These are phyloP conservation scores for Dromiciops gliroides DNA, from an alignment of 2,113 vertebrate genomes.

Conservation along the genomic window DNA sequence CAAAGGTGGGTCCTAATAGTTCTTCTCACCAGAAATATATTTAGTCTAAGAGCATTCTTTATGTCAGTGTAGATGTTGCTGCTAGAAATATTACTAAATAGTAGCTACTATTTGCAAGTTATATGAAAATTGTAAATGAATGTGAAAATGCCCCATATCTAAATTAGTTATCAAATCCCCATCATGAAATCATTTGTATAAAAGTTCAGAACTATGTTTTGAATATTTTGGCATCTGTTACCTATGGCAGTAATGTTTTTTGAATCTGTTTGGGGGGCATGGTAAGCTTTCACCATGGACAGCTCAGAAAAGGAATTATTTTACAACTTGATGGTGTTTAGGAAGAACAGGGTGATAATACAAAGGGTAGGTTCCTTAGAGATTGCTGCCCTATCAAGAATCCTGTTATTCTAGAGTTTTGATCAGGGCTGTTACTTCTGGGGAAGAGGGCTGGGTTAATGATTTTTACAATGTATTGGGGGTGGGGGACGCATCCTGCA, in stretches of 20 bases:
- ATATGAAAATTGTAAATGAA: background rate
- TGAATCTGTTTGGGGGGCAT: conserved; percentile 10
- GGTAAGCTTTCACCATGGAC: conserved; percentile 24
- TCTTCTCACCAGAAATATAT: background rate
- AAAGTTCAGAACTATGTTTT: background rate
- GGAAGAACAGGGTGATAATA: conserved; percentile 8
- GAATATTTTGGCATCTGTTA: background rate
- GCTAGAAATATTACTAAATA: conserved; percentile 17
- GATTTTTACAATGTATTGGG: conserved; percentile 31
- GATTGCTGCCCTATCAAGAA: conserved; percentile 1
- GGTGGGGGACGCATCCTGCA: conserved; percentile 23
- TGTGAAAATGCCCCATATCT: conserved; percentile 10
- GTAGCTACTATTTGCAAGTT: background rate
- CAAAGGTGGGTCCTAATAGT: background rate
- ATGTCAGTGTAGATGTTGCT: background rate
- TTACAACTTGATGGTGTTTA: conserved; percentile 43
- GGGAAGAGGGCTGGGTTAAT: conserved; percentile 15
- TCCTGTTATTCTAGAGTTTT: conserved; percentile 35
- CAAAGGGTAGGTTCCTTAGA: conserved; percentile 9
- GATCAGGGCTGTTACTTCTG: background rate
- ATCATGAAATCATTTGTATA: background rate
- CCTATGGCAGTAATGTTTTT: background rate
- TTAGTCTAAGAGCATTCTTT: background rate
- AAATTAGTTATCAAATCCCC: conserved; percentile 7
- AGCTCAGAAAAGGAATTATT: conserved; percentile 13